These are phyloP conservation scores for Carassius carassius DNA, from an alignment of 2,113 vertebrate species.

Conservation along the genomic window DNA sequence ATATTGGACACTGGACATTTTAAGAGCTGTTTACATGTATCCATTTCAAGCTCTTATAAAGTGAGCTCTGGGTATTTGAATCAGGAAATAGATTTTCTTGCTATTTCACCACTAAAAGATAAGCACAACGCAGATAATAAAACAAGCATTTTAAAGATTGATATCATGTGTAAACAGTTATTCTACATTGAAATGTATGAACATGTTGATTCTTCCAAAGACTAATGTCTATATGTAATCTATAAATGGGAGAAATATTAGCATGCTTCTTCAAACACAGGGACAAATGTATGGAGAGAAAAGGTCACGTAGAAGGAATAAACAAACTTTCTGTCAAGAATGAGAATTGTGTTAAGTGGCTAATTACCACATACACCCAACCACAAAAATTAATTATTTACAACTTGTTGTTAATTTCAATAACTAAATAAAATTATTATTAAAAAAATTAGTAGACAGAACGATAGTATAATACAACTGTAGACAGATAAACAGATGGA, in stretches of 20 bases:
- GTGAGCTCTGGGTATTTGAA: background rate
- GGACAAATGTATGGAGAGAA: no score
- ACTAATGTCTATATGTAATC: background rate
- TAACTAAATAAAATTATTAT: no score
- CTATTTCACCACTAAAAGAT: constrained; percentile 5
- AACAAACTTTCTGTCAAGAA: no score
- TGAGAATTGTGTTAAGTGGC: no score
- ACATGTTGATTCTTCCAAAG: constrained; percentile 4
- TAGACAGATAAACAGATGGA: no score
- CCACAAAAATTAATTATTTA: no score
- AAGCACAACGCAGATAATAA: background rate
- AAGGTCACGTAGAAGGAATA: no score
- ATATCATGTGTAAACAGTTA: constrained; percentile 6
- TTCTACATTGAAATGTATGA: background rate
- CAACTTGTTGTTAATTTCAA: no score
- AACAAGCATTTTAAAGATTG: background rate
- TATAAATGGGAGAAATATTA: constrained; percentile 6
- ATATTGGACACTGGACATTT: background rate
- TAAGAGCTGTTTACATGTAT: background rate
- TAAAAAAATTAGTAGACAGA: no score
- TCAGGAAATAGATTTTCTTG: constrained; percentile 28
- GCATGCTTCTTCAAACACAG: no score
- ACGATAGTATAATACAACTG: no score
- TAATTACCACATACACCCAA: no score
- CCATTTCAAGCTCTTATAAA: constrained; percentile 4